A percentile compares a stretch with the other conserved stretches of the same genome.
Conservation (phyloP, 2,113 vertebrate genomes). For the Symphodus melops region DNA sequence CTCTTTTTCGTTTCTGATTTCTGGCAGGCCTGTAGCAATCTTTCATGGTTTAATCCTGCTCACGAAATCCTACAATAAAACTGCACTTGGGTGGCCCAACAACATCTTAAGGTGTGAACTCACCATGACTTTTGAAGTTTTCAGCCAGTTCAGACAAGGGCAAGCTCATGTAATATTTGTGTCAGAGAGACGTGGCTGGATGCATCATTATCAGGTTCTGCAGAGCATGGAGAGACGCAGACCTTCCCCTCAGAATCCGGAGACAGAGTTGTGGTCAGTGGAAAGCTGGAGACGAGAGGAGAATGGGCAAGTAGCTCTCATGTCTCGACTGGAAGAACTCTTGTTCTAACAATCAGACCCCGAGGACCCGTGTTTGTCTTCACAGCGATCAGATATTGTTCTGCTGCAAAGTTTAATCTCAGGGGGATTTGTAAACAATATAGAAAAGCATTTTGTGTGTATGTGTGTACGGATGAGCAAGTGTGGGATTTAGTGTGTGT, state of each 20-base stretch:
- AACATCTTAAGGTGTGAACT: constrained; percentile 1
- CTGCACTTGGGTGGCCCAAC: background rate
- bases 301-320: constrained; percentile 66
- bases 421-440: constrained; percentile 78
- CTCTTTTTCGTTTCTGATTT: background rate
- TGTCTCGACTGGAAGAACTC: constrained; percentile 73
- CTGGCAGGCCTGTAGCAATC: background rate
- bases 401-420: constrained; percentile 73
- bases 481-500: constrained; percentile 6
- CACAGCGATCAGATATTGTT: constrained; percentile 73
- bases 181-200: constrained; percentile 23
- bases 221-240: constrained; percentile 62
- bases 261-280: constrained; percentile 58
- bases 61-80: background rate
- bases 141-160: background rate
- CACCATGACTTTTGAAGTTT: constrained; percentile 13
- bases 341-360: constrained; percentile 78
- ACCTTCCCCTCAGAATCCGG: constrained; percentile 37
- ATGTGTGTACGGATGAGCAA: constrained; percentile 6
- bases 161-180: constrained; percentile 35
- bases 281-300: constrained; percentile 50
- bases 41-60: background rate
- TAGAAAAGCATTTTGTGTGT: constrained; percentile 51
- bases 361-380: constrained; percentile 72
- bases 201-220: constrained; percentile 64